phyloP scores from a whole-genome alignment of 2,797 vertebrate species.

The Xiphophorus birchmanni region DNA sequence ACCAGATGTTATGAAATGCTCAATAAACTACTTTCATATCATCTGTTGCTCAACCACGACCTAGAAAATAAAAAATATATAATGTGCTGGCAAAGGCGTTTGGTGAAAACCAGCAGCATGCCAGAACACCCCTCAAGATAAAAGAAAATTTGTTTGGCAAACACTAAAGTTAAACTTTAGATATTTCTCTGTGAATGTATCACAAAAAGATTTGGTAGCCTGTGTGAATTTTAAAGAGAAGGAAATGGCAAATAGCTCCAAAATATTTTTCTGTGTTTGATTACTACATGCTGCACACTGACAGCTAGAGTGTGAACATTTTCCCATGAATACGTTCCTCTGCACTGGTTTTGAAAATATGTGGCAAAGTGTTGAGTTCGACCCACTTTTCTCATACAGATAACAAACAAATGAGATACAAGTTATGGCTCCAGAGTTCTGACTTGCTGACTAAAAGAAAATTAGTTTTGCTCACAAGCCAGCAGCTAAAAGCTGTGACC shows the following conservation, averaged over 20 bases:
- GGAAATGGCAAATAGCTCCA: background rate
- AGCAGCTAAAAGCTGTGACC: slow-evolving; percentile 44
- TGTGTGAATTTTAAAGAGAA: background rate
- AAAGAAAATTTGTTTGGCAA: background rate
- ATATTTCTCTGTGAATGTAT: background rate
- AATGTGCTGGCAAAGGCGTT: background rate
- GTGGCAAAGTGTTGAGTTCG: slow-evolving; percentile 42
- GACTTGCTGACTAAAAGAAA: slow-evolving; percentile 38
- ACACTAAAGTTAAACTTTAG: background rate
- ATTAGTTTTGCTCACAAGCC: slow-evolving; percentile 27
- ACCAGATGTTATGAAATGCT: background rate
- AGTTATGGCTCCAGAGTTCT: slow-evolving; percentile 26
- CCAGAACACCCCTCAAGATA: background rate
- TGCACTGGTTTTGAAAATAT: slow-evolving; percentile 51
- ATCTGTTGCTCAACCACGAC: slow-evolving; percentile 22
- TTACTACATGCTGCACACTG: slow-evolving; percentile 21
- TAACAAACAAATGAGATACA: slow-evolving; percentile 50
- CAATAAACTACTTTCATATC: slow-evolving; percentile 6
- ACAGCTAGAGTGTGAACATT: slow-evolving; percentile 11
- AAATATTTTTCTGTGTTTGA: background rate
- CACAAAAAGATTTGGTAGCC: background rate
- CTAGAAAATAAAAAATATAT: slow-evolving; percentile 9
- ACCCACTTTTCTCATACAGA: slow-evolving; percentile 63
- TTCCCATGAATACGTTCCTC: slow-evolving; percentile 24
- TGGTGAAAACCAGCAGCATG: background rate